These are phyloP conservation scores for Nomada ruficornis DNA, from an alignment of 2,888 invertebrate genomes.

Conservation along the genomic window DNA sequence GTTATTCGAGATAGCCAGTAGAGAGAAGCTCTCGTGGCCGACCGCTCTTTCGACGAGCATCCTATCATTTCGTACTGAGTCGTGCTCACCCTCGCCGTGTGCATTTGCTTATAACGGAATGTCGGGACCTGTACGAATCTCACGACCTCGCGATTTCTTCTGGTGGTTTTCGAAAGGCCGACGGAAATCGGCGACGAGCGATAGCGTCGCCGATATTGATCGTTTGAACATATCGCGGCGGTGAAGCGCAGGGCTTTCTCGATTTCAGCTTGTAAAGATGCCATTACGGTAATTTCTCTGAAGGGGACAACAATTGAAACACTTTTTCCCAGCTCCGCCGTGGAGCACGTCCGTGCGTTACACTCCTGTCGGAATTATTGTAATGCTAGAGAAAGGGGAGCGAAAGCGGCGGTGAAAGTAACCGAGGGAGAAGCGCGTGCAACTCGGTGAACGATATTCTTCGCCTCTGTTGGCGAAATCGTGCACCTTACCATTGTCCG, in stretches of 20 bases:
- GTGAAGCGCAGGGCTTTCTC: constrained; percentile 14
- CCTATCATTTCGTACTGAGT: constrained; percentile 73
- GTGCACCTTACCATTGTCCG: constrained; percentile 18
- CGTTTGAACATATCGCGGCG: background rate
- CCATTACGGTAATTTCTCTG: constrained; percentile 4
- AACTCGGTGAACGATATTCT: constrained; percentile 46
- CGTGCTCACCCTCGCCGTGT: constrained; percentile 56
- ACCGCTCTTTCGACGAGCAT: constrained; percentile 67
- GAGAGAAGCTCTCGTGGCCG: constrained; percentile 66
- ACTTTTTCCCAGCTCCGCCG: background rate
- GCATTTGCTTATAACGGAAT: constrained; percentile 57
- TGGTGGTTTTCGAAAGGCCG: background rate
- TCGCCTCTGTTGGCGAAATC: constrained; percentile 20
- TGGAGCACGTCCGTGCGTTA: background rate
- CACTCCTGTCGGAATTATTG: constrained; percentile 30
- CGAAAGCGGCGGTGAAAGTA: constrained; percentile 55
- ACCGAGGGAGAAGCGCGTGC: constrained; percentile 22
- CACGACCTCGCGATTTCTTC: constrained; percentile 29
- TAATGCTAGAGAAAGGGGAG: constrained; percentile 52
- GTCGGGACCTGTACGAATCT: constrained; percentile 56
- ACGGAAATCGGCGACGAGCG: constrained; percentile 14
- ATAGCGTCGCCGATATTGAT: background rate
- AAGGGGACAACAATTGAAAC: constrained; percentile 11
- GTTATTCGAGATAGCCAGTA: constrained; percentile 79
- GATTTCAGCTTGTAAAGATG: constrained; percentile 7